Percentiles rank a stretch among this genome's conserved stretches.
phyloP scores from a whole-genome alignment of 1,140 invertebrate species.

The Temnothorax longispinosus region DNA sequence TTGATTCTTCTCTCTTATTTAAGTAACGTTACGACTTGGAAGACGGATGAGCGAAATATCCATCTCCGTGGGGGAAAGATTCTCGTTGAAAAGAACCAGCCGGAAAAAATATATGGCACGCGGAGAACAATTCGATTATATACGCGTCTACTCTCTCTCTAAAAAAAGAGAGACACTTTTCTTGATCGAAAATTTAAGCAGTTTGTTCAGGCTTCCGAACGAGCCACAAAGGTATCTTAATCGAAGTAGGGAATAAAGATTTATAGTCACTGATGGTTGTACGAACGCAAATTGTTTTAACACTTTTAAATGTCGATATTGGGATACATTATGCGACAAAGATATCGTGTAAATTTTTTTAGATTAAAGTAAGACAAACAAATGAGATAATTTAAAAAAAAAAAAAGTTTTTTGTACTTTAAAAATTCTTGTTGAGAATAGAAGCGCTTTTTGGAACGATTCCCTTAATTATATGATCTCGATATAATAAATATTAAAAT shows the following conservation, averaged over 20 bases:
- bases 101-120: not conserved
- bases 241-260: not conserved
- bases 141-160: not conserved
- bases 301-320: not conserved
- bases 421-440: no score
- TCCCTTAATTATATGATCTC: not conserved
- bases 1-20: constrained; percentile 64
- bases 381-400: not conserved
- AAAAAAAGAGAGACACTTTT: not conserved
- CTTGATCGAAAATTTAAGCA: not conserved
- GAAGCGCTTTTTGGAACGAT: no score
- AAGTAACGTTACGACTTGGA: constrained; percentile 55
- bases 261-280: not conserved
- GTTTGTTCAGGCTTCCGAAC: not conserved
- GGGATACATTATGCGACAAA: not conserved
- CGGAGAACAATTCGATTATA: not conserved
- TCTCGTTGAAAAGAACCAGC: not conserved
- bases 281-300: not conserved
- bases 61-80: constrained; percentile 35
- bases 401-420: not conserved
- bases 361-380: not conserved
- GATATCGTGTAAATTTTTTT: not conserved
- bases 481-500: not conserved
- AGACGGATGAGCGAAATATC: constrained; percentile 52
- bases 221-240: not conserved